Evolutionary conservation across 2,113 vertebrate genomes (phyloP), one percentile per base, ranked within the genome.

Genomic region (Gobio gobio): DNA sequence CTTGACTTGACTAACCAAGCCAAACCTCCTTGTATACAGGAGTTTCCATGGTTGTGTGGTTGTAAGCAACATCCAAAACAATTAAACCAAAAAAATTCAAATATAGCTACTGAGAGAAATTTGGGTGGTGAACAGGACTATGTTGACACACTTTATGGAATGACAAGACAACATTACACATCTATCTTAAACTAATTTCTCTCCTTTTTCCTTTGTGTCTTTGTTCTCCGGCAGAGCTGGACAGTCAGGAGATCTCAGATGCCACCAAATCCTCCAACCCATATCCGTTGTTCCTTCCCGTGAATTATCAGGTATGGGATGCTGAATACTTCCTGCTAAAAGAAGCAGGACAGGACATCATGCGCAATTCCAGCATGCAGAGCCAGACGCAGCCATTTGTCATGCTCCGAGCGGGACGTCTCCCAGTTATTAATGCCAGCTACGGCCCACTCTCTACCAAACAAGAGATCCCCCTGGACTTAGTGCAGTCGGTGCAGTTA

Each of bases 341-440:
- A 88, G 97, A 99, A 91, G 96, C 96, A 47, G 95, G 96, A 59
- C 97, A 99, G 93, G 97, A 98, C 83, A 95, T 98, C 63, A 99
- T 98, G 97, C 95, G 96, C 88, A 99, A 99, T 92, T 96, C 95
- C 87, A 99, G 96, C 91, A 92, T 97, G 93, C 96, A 96, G 90
- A 97, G 94, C 63, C 92, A 97, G 61, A 95, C 96, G 10, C 97
- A 98, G 87, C 96, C 97, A 83, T 96, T 98, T 85, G 94, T 98
- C 2, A 91, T 99, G 63, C 93, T 97, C 87, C 93, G 94, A 86
- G 91, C 96, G 66, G 94, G 86, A 91, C 92, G 90, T 3, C 96
- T 93, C 0, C 97, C 97, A 0, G 87, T 92, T 2, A 88, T 98
- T 70, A 96, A 94, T 0, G 97, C 94, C 87, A 97, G 92, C 92